Base-by-base conservation (phyloP, 2,113 vertebrate species). In the Microcebus jonahi region DNA sequence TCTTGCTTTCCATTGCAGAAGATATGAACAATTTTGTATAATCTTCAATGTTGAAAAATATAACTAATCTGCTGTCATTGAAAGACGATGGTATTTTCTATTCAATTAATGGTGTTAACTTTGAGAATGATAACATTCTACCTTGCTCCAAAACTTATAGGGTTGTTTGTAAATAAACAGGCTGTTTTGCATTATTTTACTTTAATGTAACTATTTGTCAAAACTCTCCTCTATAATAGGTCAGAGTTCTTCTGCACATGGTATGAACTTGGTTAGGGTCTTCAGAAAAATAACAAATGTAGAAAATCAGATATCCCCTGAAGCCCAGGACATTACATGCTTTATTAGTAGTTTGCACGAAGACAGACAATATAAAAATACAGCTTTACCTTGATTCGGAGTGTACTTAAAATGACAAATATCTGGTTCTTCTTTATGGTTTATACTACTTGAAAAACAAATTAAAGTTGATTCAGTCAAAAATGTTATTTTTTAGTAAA, bases 191-290 rank as follows among this genome's bases (percentile, higher is more conserved):
- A 67, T 87, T 83, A 95, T 76, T 96, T 95, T 42, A 92, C 13
- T 45, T 92, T 92, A 80, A 90, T 84, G 36, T 50, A 70, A 34
- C 48, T 63, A 79, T 92, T 89, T 90, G 23, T 96, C 94, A 97
- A 88, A 83, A 55, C 42, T 70, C 4, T 87, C 70, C 5, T 36
- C 4, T 36, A 2, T 55, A 87, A 25, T 53, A 76, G 84, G 34
- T 92, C 59, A 84, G 34, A 57, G 55, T 80, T 34, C 50, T 68
- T 88, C 4, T 39, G 36, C 42, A 75, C 34, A 55, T 80, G 42
- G 15, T 90, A 2, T 80, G 45, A 90, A 77, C 87, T 27, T 84
- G 48, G 96, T 92, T 73, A 79, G 17, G 15, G 31, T 48, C 29
- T 39, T 29, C 6, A 25, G 48, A 67, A 96, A 95, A 88, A 50